phyloP scores from a whole-genome alignment of 1,140 invertebrate species.

The Habropoda laboriosa region DNA sequence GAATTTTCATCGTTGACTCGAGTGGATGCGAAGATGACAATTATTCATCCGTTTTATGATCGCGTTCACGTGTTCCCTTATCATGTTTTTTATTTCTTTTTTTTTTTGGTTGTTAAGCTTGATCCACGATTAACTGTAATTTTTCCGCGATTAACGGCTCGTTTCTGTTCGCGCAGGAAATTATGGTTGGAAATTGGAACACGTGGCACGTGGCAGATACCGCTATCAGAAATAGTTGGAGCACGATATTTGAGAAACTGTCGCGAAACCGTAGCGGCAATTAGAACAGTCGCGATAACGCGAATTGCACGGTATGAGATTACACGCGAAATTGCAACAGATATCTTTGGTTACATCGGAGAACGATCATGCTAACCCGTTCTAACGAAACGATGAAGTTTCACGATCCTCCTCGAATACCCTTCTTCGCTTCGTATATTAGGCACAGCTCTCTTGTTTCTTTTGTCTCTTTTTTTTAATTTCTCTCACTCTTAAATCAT shows the following conservation, averaged over 20 bases:
- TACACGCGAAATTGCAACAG: background rate
- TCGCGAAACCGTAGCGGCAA: too few relatives aligned
- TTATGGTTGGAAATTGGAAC: background rate
- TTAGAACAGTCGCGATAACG: too few relatives aligned
- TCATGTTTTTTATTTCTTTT: too few relatives aligned
- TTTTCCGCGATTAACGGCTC: background rate
- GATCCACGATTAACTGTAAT: background rate
- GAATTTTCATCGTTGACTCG: constrained; percentile 5
- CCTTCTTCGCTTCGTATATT: background rate
- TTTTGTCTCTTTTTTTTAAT: too few relatives aligned
- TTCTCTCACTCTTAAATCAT: constrained; percentile 29
- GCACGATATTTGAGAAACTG: background rate
- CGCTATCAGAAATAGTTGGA: background rate
- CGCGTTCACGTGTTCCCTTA: background rate
- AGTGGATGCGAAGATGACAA: too few relatives aligned
- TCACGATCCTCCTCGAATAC: constrained; percentile 13
- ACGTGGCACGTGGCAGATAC: background rate
- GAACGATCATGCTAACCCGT: background rate
- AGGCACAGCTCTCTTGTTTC: constrained; percentile 30
- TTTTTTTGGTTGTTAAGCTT: too few relatives aligned
- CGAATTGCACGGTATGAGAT: background rate
- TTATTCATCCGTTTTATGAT: constrained; percentile 15
- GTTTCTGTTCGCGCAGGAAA: background rate
- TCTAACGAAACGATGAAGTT: background rate
- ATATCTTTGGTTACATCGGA: background rate